Evolutionary conservation across 2,888 invertebrate species (phyloP).

Genomic region (Dendrolimus houi): DNA sequence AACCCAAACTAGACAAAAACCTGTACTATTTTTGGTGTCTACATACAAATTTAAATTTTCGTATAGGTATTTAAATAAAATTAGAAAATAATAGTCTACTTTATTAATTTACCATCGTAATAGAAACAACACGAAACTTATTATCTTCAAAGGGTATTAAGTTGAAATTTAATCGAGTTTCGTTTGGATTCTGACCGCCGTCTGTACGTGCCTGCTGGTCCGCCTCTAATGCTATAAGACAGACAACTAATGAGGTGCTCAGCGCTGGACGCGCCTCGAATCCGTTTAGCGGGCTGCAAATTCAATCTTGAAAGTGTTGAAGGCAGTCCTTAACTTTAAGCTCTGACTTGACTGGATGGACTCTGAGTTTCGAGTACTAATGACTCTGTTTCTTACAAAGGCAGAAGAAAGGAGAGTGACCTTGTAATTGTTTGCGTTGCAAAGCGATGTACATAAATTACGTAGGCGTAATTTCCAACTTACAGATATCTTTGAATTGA

Average conservation of each 20-base stretch:
- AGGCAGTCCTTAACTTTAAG: background rate
- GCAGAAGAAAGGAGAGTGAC: too few relatives aligned
- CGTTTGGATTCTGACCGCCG: constrained; percentile 11
- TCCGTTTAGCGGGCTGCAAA: constrained; percentile 7
- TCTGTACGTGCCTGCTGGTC: constrained; percentile 22
- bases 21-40: too few relatives aligned
- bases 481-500: too few relatives aligned
- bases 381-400: too few relatives aligned
- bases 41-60: too few relatives aligned
- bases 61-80: too few relatives aligned
- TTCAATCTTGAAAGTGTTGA: constrained; percentile 6
- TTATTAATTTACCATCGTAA: too few relatives aligned
- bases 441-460: too few relatives aligned
- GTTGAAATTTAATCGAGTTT: background rate
- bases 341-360: background rate
- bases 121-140: background rate
- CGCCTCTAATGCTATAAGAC: constrained; percentile 59
- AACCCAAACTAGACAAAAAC: too few relatives aligned
- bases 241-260: constrained; percentile 46
- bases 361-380: background rate
- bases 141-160: background rate
- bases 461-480: too few relatives aligned
- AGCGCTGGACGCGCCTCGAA: constrained; percentile 21
- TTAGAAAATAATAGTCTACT: too few relatives aligned
- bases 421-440: too few relatives aligned